phyloP scores from a whole-genome alignment of 2,797 vertebrate genomes.

The Sardinella longiceps region DNA sequence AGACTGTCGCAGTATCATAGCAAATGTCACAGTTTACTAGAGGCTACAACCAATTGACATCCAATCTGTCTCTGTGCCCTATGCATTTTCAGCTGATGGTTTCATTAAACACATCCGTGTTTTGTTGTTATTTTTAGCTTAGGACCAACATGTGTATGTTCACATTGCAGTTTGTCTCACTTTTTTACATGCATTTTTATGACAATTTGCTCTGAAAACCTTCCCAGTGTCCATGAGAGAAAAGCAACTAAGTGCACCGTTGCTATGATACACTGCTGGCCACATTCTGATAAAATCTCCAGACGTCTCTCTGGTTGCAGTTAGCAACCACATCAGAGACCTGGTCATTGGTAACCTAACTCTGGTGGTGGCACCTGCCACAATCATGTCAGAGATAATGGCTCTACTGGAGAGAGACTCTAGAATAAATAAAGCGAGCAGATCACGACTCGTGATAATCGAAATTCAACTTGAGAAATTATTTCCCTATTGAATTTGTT shows the following conservation, averaged over 20 bases:
- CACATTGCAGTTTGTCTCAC: not conserved
- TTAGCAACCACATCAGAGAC: not conserved
- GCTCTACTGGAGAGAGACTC: not conserved
- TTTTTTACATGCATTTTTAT: not conserved
- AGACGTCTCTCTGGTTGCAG: not conserved
- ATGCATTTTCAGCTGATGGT: not conserved
- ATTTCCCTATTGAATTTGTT: no score
- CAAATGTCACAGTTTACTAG: constrained; percentile 54
- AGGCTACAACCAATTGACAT: constrained; percentile 27
- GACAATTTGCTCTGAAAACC: not conserved
- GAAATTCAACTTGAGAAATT: no score
- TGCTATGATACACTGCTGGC: not conserved
- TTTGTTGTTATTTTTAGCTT: constrained; percentile 9
- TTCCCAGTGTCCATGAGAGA: not conserved
- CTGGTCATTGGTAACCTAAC: not conserved
- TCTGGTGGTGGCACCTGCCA: not conserved
- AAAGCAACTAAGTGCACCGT: not conserved
- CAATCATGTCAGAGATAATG: not conserved
- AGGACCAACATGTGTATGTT: not conserved
- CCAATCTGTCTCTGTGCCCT: not conserved
- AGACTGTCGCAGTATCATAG: not conserved
- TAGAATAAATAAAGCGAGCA: no score
- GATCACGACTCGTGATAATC: no score
- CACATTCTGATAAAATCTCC: not conserved
- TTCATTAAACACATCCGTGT: not conserved